phyloP scores from a whole-genome alignment of 1,140 invertebrate genomes.

The Acromyrmex charruanus region DNA sequence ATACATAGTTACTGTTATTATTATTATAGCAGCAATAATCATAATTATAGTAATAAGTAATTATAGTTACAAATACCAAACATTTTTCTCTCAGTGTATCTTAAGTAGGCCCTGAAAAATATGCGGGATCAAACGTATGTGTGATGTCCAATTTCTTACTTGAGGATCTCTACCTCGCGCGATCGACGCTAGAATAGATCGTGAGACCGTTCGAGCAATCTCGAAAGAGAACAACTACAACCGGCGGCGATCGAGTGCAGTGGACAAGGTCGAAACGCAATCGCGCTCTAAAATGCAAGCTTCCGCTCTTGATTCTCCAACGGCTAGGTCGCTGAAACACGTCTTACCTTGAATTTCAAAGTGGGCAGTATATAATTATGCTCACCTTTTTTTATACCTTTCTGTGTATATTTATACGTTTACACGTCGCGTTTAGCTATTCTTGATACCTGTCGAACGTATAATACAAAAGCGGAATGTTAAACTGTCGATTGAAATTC shows the following conservation, averaged over 20 bases:
- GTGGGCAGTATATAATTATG: neutral
- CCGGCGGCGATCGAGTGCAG: slow-evolving; percentile 60
- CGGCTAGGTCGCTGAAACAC: slow-evolving; percentile 44
- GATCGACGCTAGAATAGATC: neutral
- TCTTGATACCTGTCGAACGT: neutral
- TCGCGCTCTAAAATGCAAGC: slow-evolving; percentile 61
- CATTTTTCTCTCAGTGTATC: too few relatives aligned
- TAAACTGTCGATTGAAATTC: neutral
- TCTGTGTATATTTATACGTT: too few relatives aligned
- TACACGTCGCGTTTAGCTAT: neutral
- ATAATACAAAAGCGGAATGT: neutral
- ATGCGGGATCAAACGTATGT: too few relatives aligned
- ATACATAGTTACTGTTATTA: too few relatives aligned
- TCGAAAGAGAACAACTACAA: slow-evolving; percentile 20
- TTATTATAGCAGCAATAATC: too few relatives aligned
- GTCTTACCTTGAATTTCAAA: slow-evolving; percentile 25
- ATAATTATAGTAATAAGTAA: too few relatives aligned
- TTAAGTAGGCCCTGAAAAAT: too few relatives aligned
- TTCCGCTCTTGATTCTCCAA: slow-evolving; percentile 78
- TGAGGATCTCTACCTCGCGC: neutral
- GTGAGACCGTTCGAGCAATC: neutral
- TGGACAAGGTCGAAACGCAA: slow-evolving; percentile 65
- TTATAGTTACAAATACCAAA: too few relatives aligned
- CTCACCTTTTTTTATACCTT: neutral
- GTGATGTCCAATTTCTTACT: too few relatives aligned